phyloP scores from a whole-genome alignment of 2,888 invertebrate genomes.

The Calameuta idolon region DNA sequence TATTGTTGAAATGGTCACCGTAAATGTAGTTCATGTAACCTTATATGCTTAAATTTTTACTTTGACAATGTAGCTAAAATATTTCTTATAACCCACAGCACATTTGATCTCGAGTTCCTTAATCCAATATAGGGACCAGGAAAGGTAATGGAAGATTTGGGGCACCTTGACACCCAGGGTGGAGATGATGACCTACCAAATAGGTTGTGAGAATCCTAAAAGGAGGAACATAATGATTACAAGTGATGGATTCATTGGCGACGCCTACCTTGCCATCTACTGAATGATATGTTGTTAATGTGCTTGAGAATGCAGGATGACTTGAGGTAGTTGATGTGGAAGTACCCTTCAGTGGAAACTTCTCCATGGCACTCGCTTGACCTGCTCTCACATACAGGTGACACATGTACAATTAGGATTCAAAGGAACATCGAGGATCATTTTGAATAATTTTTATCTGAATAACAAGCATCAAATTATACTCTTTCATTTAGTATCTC shows the following conservation, averaged over 20 bases:
- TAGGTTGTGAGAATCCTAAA: not conserved
- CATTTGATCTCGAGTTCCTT: not conserved
- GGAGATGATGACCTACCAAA: not conserved
- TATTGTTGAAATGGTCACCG: not conserved
- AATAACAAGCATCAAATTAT: not conserved
- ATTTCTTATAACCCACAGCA: not conserved
- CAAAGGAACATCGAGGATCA: not conserved
- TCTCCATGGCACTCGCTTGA: constrained; percentile 73
- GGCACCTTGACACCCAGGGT: not conserved
- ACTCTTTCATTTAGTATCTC: not conserved
- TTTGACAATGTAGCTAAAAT: not conserved
- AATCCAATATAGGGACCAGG: not conserved
- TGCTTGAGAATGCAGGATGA: constrained; percentile 52
- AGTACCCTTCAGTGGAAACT: constrained; percentile 76
- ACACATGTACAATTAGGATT: not conserved
- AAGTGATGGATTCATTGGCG: constrained; percentile 15
- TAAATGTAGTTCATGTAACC: not conserved
- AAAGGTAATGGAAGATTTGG: not conserved
- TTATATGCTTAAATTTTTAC: not conserved
- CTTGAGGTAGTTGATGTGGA: constrained; percentile 52
- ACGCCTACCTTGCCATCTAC: constrained; percentile 64
- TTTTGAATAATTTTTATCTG: not conserved
- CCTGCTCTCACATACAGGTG: constrained; percentile 37
- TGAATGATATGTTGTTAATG: constrained; percentile 61
- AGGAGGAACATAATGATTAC: not conserved